Evolutionary conservation across 2,797 vertebrate genomes (phyloP), one percentile per base, ranked within the genome.

Genomic region (Argyrosomus regius): DNA sequence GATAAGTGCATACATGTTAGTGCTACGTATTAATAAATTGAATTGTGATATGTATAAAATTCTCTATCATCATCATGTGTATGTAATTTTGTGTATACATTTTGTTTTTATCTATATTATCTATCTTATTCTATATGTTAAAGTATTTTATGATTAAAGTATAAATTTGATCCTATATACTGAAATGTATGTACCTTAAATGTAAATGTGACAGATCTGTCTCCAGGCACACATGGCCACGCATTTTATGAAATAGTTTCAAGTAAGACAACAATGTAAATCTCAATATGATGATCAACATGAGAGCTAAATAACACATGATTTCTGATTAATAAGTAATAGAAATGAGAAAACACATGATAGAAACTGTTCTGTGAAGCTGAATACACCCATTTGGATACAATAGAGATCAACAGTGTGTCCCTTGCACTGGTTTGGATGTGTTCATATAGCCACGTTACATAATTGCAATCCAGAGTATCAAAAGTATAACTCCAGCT

Each of bases 401-500:
- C 24, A 63, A 46, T 11, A 17, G 5, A 71, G 9, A 53, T 61
- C 8, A 69, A 2, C 12, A 11, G n/a, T 20, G 45, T 7, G n/a
- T 69, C 67, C 17, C 10, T 45, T 54, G n/a, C 11, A 56, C 2
- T 60, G 6, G 16, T 50, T 16, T 65, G 13, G 1, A 62, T 63
- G 13, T 63, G 5, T 22, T 16, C 35, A 3, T 66, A 1, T 5
- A 54, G 26, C 11, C 20, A 46, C 0, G 7, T 67, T 67, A 91
- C 46, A 87, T 75, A 10, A 63, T 7, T 72, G 35, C 58, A 62
- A 80, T 77, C 72, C 64, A 88, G 28, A 86, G 22, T 0, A 91
- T 43, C 39, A 78, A 22, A 54, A 91, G 35, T 22, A 78, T 48
- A 2, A 84, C 50, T 50, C 64, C 76, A 48, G 72, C 78, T 26